These are phyloP conservation scores for Rhynchotus rufescens DNA, from an alignment of 2,797 vertebrate species.

Conservation along the genomic window DNA sequence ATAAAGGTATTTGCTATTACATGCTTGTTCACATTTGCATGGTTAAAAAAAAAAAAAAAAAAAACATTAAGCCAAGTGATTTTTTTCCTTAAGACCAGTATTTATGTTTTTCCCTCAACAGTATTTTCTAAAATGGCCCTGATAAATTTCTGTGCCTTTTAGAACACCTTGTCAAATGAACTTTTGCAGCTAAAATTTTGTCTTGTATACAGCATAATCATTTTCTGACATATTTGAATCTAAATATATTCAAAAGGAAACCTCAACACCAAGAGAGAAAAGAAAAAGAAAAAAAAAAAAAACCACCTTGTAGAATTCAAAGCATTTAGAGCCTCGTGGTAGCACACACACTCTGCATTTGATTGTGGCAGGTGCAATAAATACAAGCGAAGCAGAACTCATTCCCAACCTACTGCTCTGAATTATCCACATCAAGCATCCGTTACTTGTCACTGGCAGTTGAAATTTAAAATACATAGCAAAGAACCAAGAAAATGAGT, in stretches of 20 bases:
- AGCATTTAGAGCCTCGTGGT: fast-evolving
- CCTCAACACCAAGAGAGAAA: neutral
- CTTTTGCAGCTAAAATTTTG: too few species aligned
- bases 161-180: too few species aligned
- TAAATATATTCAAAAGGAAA: neutral
- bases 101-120: neutral
- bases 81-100: neutral
- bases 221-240: neutral
- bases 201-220: neutral
- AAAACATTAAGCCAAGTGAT: neutral
- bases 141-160: too few species aligned
- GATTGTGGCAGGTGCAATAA: neutral
- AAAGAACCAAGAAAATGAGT: fast-evolving
- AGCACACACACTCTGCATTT: neutral
- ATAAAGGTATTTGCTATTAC: neutral
- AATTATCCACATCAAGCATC: neutral
- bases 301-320: neutral
- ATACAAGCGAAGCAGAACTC: neutral
- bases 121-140: neutral
- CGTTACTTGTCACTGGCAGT: neutral
- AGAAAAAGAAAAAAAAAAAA: neutral
- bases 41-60: neutral
- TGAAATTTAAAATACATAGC: neutral
- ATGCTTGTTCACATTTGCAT: neutral
- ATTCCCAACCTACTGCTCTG: neutral